Evolutionary conservation across 2,113 vertebrate genomes (phyloP).

Genomic region (Ctenomys sociabilis): DNA sequence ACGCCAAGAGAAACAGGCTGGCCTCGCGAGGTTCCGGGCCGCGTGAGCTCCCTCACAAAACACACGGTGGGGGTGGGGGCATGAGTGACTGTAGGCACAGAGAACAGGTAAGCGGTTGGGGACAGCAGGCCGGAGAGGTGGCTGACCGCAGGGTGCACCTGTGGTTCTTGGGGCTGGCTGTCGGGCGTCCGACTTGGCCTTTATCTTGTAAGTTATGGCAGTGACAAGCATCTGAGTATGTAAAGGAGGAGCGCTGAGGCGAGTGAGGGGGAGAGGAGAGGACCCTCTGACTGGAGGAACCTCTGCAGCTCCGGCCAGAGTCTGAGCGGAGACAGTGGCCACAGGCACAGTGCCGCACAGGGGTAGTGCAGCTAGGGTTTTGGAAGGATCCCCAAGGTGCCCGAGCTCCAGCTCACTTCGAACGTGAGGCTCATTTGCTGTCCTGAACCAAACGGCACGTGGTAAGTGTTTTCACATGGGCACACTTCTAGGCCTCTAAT

Average conservation of each 20-base stretch:
- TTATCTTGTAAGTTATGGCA: no score
- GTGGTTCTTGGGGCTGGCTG: rapidly evolving
- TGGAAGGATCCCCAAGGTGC: not conserved
- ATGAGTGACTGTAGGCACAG: not conserved
- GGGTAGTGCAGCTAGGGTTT: not conserved
- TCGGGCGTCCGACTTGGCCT: not conserved
- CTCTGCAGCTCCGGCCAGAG: conserved; percentile 7
- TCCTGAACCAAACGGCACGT: not conserved
- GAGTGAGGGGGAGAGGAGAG: not conserved
- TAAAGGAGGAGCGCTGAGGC: not conserved
- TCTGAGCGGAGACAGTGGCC: not conserved
- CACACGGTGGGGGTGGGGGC: no score
- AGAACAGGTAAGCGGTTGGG: not conserved
- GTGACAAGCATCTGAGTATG: no score
- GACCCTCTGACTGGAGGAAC: not conserved
- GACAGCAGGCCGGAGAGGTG: no score
- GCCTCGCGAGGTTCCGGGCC: not conserved
- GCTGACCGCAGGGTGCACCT: not conserved
- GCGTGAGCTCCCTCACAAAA: not conserved
- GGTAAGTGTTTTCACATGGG: conserved; percentile 60
- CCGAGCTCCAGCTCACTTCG: not conserved
- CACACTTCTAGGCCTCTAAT: conserved; percentile 12
- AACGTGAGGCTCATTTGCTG: conserved; percentile 15
- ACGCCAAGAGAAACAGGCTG: not conserved
- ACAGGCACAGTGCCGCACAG: not conserved